Conservation (phyloP, 2,888 invertebrate genomes). For the Orthonychiurus folsomi region DNA sequence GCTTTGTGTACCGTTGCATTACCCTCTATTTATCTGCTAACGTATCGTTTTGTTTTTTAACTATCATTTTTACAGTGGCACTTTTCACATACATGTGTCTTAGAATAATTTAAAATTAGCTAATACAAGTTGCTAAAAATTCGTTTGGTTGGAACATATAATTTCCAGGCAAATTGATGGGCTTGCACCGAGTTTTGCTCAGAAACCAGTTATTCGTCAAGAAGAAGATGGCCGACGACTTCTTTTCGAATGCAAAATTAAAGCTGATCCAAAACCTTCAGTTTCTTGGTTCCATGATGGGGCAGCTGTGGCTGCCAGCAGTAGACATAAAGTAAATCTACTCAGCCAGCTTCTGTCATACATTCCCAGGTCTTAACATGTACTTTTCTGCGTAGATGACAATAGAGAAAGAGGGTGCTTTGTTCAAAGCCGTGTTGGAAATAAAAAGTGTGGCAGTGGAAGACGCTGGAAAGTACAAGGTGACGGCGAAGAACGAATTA, state of each 20-base stretch:
- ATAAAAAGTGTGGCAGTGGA: constrained; percentile 91
- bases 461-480: constrained; percentile 95
- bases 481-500: constrained; percentile 92
- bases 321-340: constrained; percentile 70
- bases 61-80: too few species aligned
- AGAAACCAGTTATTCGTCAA: constrained; percentile 93
- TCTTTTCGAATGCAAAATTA: constrained; percentile 87
- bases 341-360: background rate
- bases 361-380: too few species aligned
- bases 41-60: too few species aligned
- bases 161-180: constrained; percentile 91
- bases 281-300: constrained; percentile 88
- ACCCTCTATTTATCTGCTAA: too few species aligned
- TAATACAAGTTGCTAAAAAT: too few species aligned
- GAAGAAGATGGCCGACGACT: constrained; percentile 91
- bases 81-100: too few species aligned
- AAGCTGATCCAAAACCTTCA: constrained; percentile 81
- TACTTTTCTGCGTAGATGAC: constrained; percentile 62
- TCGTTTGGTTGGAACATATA: too few species aligned
- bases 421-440: constrained; percentile 85
- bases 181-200: constrained; percentile 93
- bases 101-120: too few species aligned
- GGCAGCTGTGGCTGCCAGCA: constrained; percentile 64
- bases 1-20: too few species aligned
- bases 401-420: constrained; percentile 83